Percentiles rank a stretch among this genome's conserved stretches.
phyloP scores from a whole-genome alignment of 2,888 invertebrate genomes.

The Carcina quercana region DNA sequence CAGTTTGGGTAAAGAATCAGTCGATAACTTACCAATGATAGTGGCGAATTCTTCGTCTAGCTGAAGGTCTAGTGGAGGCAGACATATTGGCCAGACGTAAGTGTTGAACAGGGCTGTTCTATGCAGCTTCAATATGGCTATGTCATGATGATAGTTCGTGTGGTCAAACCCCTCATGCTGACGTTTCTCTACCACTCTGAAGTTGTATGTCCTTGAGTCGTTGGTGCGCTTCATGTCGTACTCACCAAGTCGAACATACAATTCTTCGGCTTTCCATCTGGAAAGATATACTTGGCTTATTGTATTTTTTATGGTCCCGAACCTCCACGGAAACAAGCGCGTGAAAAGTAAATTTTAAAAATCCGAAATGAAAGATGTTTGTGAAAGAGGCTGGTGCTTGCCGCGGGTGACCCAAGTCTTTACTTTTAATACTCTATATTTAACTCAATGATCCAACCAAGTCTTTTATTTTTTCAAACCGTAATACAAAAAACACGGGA shows the following conservation, averaged over 20 bases:
- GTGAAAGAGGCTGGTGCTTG: too few relatives aligned
- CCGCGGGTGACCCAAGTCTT: too few relatives aligned
- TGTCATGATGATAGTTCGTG: constrained; percentile 82
- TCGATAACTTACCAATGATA: constrained; percentile 79
- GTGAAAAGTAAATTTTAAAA: too few relatives aligned
- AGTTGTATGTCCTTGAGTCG: constrained; percentile 82
- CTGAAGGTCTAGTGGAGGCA: constrained; percentile 78
- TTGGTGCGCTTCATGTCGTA: constrained; percentile 81
- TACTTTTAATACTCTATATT: too few relatives aligned
- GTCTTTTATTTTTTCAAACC: too few relatives aligned
- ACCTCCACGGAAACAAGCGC: too few relatives aligned
- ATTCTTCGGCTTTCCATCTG: constrained; percentile 74
- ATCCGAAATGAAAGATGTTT: too few relatives aligned
- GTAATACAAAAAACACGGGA: too few relatives aligned
- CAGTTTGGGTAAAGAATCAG: too few relatives aligned
- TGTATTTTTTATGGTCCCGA: too few relatives aligned
- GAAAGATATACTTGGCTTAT: too few relatives aligned
- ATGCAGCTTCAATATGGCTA: constrained; percentile 81
- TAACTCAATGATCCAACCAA: too few relatives aligned
- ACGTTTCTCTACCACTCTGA: constrained; percentile 77
- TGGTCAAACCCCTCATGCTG: constrained; percentile 80
- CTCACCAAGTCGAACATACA: constrained; percentile 85
- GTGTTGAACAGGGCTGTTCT: constrained; percentile 80
- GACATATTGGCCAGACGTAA: constrained; percentile 89
- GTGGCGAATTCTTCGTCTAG: constrained; percentile 77